Evolutionary conservation across 2,888 invertebrate species (phyloP).

Genomic region (Agonopterix heracliana): DNA sequence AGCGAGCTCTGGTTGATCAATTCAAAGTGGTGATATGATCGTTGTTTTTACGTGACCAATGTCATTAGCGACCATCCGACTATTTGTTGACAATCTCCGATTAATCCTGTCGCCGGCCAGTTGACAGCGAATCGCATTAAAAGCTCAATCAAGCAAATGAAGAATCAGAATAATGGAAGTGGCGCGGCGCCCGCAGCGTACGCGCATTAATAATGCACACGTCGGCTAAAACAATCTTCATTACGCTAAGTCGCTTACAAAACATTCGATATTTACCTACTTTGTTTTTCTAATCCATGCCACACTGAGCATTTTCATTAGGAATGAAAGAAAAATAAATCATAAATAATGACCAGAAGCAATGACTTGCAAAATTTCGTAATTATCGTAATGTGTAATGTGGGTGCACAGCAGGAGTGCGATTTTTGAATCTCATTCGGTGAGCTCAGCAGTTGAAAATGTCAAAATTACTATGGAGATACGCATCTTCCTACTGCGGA

Average conservation of each 20-base stretch:
- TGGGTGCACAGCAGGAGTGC: slow-evolving; percentile 4
- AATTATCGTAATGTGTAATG: slow-evolving; percentile 45
- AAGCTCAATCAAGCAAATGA: slow-evolving; percentile 76
- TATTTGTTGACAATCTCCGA: slow-evolving; percentile 62
- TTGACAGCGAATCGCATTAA: slow-evolving; percentile 72
- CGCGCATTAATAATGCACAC: slow-evolving; percentile 74
- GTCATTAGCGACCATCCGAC: slow-evolving; percentile 51
- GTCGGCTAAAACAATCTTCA: slow-evolving; percentile 71
- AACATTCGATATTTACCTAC: slow-evolving; percentile 51
- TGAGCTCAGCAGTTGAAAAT: too few relatives aligned
- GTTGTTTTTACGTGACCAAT: slow-evolving; percentile 57
- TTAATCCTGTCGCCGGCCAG: slow-evolving; percentile 60
- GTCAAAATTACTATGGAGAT: too few relatives aligned
- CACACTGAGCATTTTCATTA: slow-evolving; percentile 11
- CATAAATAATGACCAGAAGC: slow-evolving; percentile 50
- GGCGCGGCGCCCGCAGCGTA: slow-evolving; percentile 62
- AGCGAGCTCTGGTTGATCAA: slow-evolving; percentile 24
- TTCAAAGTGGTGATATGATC: slow-evolving; percentile 46
- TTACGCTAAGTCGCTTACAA: slow-evolving; percentile 50
- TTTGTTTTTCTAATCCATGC: slow-evolving; percentile 6
- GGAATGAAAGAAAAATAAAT: slow-evolving; percentile 26
- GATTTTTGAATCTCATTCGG: too few relatives aligned
- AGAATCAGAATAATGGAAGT: slow-evolving; percentile 73
- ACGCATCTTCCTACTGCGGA: too few relatives aligned
- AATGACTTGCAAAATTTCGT: slow-evolving; percentile 63